Base-by-base conservation (phyloP, 2,888 invertebrate genomes). In the Acanthococcus lagerstroemiae region DNA sequence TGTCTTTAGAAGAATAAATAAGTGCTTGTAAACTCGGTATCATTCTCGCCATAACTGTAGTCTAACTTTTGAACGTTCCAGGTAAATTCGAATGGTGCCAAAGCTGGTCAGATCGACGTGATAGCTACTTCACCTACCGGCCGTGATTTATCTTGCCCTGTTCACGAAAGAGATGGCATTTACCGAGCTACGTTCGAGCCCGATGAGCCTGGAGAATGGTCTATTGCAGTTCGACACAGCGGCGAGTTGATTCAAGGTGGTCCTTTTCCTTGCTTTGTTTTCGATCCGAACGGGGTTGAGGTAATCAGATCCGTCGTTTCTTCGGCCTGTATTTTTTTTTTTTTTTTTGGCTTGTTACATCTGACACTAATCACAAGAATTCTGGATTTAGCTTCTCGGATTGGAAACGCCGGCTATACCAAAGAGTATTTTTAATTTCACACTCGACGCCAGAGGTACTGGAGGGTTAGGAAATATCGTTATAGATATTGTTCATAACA, bases 111-210 rank as follows among this genome's bases (percentile, higher is more conserved):
- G 72, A 90, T 96, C 67, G 84, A 90, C 71, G 95, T 97, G 65
- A 90, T 92, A 56, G 95, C 96, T 0, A 87, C 88, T 72, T 88
- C 95, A 22, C 96, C 96, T 0, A 87, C 88, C 57, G 94, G 94
- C 15, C 83, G 89, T 54, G 83, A 87, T 0, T 82, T 90, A 66
- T 82, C 84, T 68, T 88, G 91, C 75, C 90, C 90, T 0, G 85
- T 91, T n/a, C 86, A 85, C 50, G 87, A 88, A 69, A 84, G 87
- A n/a, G 87, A 88, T 54, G 92, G 90, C 66, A 90, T 91, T 63
- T 95, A 94, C 75, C 90, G 91, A 71, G 95, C 96, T 70, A 95
- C 92, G 72, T 97, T 97, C 77, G 92, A 95, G 74, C 97, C 97
- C 0, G 91, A 94, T 72, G 96, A 97, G 79, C 89, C 94, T 45